A percentile compares a stretch with the other conserved stretches of the same genome.
These are phyloP conservation scores for Teleopsis dalmanni DNA, from an alignment of 1,140 invertebrate species.

Conservation along the genomic window DNA sequence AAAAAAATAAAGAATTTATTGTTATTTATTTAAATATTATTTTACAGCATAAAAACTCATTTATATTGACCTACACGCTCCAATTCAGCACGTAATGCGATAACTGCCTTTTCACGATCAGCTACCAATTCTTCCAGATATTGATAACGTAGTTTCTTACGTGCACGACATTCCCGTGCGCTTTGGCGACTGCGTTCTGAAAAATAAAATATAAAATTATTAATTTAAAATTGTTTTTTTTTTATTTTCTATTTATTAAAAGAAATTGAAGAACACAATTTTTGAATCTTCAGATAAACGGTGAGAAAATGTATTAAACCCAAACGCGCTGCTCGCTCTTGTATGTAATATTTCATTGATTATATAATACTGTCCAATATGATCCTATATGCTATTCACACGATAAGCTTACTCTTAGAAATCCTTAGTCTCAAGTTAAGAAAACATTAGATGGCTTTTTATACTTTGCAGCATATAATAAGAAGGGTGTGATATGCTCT, in stretches of 20 bases:
- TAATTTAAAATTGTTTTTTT: neutral
- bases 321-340: no score
- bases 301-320: no score
- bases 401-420: no score
- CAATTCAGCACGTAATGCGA: constrained; percentile 80
- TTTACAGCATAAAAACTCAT: constrained; percentile 1
- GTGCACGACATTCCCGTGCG: constrained; percentile 90
- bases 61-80: constrained; percentile 65
- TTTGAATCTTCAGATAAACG: neutral
- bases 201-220: constrained; percentile 29
- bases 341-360: no score
- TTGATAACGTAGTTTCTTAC: constrained; percentile 95
- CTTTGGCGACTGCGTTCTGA: constrained; percentile 91
- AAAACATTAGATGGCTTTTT: no score
- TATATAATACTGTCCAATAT: no score
- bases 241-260: neutral
- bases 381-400: no score
- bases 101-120: constrained; percentile 89
- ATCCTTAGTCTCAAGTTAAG: no score
- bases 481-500: no score
- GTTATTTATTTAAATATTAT: constrained; percentile 1
- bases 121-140: constrained; percentile 93
- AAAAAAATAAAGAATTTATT: constrained; percentile 9
- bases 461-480: no score
- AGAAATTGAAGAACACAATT: neutral